Percentiles rank a stretch among this genome's conserved stretches.
These are phyloP conservation scores for Hipposideros armiger DNA, from an alignment of 2,113 vertebrate genomes.

Conservation along the genomic window DNA sequence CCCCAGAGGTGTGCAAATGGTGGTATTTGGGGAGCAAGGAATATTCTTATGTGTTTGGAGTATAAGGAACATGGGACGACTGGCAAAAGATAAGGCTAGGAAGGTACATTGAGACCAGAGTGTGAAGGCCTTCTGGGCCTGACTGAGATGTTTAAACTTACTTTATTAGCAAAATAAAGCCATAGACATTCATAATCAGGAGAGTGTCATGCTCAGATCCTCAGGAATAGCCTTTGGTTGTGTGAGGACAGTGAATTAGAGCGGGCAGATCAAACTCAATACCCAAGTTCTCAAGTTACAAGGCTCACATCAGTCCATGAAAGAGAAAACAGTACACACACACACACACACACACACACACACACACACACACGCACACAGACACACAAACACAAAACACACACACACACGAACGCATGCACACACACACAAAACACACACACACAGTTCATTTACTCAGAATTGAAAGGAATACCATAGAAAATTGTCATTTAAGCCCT, in stretches of 20 bases:
- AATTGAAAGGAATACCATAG: neutral
- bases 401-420: fast-evolving
- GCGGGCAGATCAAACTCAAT: neutral
- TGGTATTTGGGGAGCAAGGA: neutral
- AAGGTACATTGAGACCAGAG: neutral
- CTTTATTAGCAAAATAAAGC: neutral
- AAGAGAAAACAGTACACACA: neutral
- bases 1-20: neutral
- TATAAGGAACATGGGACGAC: neutral
- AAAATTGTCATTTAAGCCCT: neutral
- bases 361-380: neutral
- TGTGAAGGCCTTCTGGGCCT: neutral
- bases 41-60: neutral
- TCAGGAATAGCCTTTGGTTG: neutral
- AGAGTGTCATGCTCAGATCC: neutral
- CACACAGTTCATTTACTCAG: neutral
- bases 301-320: neutral
- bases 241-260: neutral
- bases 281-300: neutral
- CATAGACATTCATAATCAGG: neutral
- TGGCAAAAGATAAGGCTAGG: neutral
- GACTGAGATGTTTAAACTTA: neutral
- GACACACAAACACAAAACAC: neutral
- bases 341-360: neutral
- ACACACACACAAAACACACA: neutral